A percentile compares a stretch with the other conserved stretches of the same genome.
Evolutionary conservation across 1,140 invertebrate species (phyloP).

Genomic region (Microplitis demolitor): DNA sequence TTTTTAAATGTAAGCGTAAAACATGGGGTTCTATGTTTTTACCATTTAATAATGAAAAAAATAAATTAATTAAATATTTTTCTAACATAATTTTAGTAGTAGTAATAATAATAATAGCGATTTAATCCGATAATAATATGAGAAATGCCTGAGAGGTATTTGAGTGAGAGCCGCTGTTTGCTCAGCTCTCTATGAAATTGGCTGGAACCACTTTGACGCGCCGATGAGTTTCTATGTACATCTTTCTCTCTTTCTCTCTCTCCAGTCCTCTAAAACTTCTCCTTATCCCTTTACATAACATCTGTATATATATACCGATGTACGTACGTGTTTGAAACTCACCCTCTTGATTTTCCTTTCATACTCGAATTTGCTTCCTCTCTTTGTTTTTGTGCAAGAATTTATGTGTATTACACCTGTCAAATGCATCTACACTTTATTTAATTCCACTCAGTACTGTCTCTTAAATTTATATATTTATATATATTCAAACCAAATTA

Average conservation of each 20-base stretch:
- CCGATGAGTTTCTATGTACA: slow-evolving; percentile 43
- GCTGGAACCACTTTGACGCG: slow-evolving; percentile 48
- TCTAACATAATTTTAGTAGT: too few species aligned
- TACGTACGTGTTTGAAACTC: slow-evolving; percentile 14
- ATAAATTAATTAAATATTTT: background rate
- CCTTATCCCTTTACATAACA: background rate
- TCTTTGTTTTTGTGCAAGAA: background rate
- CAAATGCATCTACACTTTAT: background rate
- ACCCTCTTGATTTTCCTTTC: slow-evolving; percentile 2
- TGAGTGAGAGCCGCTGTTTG: slow-evolving; percentile 43
- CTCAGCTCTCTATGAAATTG: slow-evolving; percentile 50
- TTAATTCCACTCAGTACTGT: background rate
- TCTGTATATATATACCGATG: background rate
- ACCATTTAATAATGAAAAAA: background rate
- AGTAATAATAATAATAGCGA: background rate
- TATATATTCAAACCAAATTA: too few species aligned
- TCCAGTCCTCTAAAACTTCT: slow-evolving; percentile 28
- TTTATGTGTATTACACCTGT: slow-evolving; percentile 3
- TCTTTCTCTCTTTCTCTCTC: background rate
- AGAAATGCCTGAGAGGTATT: slow-evolving; percentile 6
- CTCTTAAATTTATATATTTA: background rate
- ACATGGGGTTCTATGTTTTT: background rate
- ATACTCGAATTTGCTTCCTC: background rate
- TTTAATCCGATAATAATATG: slow-evolving; percentile 12
- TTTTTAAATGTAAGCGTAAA: slow-evolving; percentile 26